phyloP scores from a whole-genome alignment of 2,888 invertebrate genomes.

The Liodrosophila aerea region DNA sequence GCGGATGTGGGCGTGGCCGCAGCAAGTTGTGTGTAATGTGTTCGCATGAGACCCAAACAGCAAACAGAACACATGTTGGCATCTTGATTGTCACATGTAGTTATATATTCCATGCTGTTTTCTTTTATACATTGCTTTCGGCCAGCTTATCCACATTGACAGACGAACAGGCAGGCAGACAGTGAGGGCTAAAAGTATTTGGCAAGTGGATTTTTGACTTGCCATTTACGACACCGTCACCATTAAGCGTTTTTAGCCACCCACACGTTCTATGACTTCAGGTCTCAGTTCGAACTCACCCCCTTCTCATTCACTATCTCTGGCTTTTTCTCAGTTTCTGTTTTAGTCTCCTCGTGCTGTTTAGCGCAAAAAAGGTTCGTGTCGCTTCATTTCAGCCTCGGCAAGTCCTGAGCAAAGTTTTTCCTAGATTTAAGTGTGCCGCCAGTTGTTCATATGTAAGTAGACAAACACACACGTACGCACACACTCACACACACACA shows the following conservation, averaged over 20 bases:
- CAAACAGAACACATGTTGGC: conserved; percentile 57
- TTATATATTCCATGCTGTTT: neutral
- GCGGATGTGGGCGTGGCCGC: neutral
- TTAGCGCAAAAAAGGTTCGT: conserved; percentile 20
- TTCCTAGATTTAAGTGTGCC: conserved; percentile 30
- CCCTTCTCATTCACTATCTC: neutral
- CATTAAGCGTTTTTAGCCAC: conserved; percentile 50
- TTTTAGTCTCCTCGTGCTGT: neutral
- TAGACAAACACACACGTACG: conserved; percentile 20
- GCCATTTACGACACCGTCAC: conserved; percentile 50
- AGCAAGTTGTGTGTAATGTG: neutral
- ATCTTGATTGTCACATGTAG: conserved; percentile 66
- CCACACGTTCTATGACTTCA: conserved; percentile 27
- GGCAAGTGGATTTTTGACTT: conserved; percentile 75
- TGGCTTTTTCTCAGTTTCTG: neutral
- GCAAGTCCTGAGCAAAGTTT: conserved; percentile 37
- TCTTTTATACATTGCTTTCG: conserved; percentile 14
- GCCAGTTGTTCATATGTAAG: conserved; percentile 15
- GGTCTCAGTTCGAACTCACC: too few relatives aligned
- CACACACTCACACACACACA: conserved; percentile 3
- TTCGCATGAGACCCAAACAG: neutral
- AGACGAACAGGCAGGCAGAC: conserved; percentile 7
- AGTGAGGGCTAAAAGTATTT: conserved; percentile 62
- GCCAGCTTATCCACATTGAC: conserved; percentile 47
- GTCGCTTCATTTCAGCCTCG: conserved; percentile 35